phyloP scores from a whole-genome alignment of 2,113 vertebrate species.

The Puntigrus tetrazona region DNA sequence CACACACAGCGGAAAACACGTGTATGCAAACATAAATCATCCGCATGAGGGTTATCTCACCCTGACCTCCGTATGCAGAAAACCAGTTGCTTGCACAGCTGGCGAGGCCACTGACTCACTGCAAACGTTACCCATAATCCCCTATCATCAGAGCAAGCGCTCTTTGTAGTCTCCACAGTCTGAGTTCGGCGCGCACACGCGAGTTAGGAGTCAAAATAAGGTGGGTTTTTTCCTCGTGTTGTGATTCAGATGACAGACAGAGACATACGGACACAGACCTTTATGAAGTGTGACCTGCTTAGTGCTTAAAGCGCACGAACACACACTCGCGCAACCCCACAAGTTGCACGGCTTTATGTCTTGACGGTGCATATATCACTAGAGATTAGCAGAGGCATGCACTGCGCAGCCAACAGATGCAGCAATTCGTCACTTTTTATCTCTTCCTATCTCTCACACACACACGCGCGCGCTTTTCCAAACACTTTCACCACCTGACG shows the following conservation, averaged over 20 bases:
- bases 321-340: slow-evolving; percentile 36
- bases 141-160: slow-evolving; percentile 14
- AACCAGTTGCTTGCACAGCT: slow-evolving; percentile 42
- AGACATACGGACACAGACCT: slow-evolving; percentile 7
- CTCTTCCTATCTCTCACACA: slow-evolving; percentile 38
- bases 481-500: slow-evolving; percentile 29
- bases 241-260: slow-evolving; percentile 15
- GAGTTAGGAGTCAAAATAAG: neutral
- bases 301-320: neutral
- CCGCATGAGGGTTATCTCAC: slow-evolving; percentile 20
- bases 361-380: slow-evolving; percentile 73
- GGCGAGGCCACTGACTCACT: slow-evolving; percentile 36
- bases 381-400: slow-evolving; percentile 59
- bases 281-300: neutral
- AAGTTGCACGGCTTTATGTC: slow-evolving; percentile 60
- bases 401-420: slow-evolving; percentile 50
- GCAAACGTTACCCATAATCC: slow-evolving; percentile 34
- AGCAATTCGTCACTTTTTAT: slow-evolving; percentile 58
- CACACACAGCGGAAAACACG: slow-evolving; percentile 33
- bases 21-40: slow-evolving; percentile 41
- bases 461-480: slow-evolving; percentile 19
- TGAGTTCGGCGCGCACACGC: neutral
- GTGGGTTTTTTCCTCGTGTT: neutral
- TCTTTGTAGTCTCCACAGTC: slow-evolving; percentile 6
- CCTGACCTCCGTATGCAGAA: slow-evolving; percentile 24